These are phyloP conservation scores for Molossus alvarezi DNA, from an alignment of 2,797 vertebrate species.

Conservation along the genomic window DNA sequence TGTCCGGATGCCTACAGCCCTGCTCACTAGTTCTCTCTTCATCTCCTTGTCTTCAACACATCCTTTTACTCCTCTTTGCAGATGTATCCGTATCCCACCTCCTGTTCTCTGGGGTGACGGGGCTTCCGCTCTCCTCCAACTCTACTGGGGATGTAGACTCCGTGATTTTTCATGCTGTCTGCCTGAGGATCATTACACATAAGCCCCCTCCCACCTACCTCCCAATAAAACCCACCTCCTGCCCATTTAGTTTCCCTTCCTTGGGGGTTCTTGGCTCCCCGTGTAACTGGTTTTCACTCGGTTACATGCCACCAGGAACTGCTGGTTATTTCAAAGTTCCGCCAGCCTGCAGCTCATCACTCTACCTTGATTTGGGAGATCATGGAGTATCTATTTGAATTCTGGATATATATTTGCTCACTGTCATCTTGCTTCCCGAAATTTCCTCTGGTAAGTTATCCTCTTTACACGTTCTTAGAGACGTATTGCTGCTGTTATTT, in stretches of 20 bases:
- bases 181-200: constrained; percentile 66
- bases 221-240: constrained; percentile 29
- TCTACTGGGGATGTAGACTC: background rate
- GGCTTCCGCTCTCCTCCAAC: constrained; percentile 16
- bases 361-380: constrained; percentile 79
- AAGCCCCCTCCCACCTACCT: background rate
- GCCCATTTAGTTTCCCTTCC: constrained; percentile 64
- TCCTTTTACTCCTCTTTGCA: background rate
- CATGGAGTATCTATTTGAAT: constrained; percentile 86
- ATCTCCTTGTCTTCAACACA: constrained; percentile 30
- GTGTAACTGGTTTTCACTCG: constrained; percentile 73
- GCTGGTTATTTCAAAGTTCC: constrained; percentile 78
- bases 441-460: constrained; percentile 89
- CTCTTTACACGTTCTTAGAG: constrained; percentile 53
- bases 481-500: background rate
- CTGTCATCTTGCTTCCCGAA: constrained; percentile 83
- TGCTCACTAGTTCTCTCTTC: constrained; percentile 45
- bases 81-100: constrained; percentile 1
- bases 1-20: constrained; percentile 70
- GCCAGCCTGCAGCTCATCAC: constrained; percentile 52
- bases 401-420: constrained; percentile 82
- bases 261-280: constrained; percentile 33
- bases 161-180: constrained; percentile 64
- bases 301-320: constrained; percentile 76
- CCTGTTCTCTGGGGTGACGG: background rate